A percentile compares a stretch with the other conserved stretches of the same genome.
Conservation (phyloP, 2,888 invertebrate genomes). For the Eilema sororculum region DNA sequence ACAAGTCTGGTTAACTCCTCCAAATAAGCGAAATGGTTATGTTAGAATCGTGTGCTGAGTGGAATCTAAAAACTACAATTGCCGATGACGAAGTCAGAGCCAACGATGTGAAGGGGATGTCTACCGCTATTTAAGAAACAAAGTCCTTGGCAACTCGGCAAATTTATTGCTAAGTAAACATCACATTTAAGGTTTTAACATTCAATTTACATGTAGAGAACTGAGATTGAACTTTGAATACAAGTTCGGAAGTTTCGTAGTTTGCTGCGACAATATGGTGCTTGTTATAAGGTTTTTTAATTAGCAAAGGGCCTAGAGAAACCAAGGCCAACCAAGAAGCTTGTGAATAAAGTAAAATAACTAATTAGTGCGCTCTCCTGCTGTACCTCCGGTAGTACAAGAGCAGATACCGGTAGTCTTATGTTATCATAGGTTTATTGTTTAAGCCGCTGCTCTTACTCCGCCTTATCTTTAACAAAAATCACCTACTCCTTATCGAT, state of each 20-base stretch:
- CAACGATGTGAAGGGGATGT: constrained; percentile 26
- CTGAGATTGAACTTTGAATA: neutral
- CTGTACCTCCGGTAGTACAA: no score
- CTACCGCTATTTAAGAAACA: constrained; percentile 15
- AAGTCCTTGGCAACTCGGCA: constrained; percentile 23
- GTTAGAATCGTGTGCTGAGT: neutral
- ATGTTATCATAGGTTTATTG: no score
- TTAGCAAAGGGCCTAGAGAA: neutral
- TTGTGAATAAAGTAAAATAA: no score
- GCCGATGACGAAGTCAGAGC: constrained; percentile 8
- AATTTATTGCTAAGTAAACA: constrained; percentile 17
- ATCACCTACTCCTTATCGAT: no score
- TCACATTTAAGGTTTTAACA: constrained; percentile 5
- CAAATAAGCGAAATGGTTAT: neutral
- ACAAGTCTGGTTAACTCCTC: neutral
- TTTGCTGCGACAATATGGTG: no score
- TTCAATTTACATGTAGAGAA: neutral
- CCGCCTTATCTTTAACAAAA: no score
- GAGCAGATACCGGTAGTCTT: no score
- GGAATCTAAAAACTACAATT: neutral
- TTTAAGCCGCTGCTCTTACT: neutral
- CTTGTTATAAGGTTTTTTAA: no score
- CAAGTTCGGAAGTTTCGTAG: no score
- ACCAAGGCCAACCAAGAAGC: neutral
- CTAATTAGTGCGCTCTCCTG: no score